phyloP scores from a whole-genome alignment of 1,140 invertebrate species.

The Drosophila micromelanica region DNA sequence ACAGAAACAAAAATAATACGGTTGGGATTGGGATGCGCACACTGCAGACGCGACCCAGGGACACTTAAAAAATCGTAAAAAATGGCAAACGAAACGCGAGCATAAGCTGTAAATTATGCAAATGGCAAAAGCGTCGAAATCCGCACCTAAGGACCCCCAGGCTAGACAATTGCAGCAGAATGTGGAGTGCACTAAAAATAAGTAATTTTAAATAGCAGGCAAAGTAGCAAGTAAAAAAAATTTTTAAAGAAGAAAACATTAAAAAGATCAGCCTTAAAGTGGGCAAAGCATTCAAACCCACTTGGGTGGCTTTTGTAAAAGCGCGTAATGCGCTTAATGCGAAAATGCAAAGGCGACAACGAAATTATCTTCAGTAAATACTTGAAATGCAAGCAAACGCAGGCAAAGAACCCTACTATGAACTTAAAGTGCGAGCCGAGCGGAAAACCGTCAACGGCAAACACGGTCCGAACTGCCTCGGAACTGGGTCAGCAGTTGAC shows the following conservation, averaged over 20 bases:
- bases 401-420: constrained; percentile 16
- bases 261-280: constrained; percentile 20
- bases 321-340: constrained; percentile 77
- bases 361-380: constrained; percentile 76
- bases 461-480: constrained; percentile 8
- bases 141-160: constrained; percentile 66
- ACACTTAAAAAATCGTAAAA: constrained; percentile 76
- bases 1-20: constrained; percentile 15
- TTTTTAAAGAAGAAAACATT: constrained; percentile 3
- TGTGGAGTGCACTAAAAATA: constrained; percentile 58
- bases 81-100: constrained; percentile 24
- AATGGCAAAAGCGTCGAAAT: constrained; percentile 68
- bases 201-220: constrained; percentile 58
- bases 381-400: constrained; percentile 57
- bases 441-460: constrained; percentile 24
- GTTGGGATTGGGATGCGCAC: constrained; percentile 5
- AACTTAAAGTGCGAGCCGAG: constrained; percentile 10
- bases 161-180: constrained; percentile 66
- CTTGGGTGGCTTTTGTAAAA: constrained; percentile 53
- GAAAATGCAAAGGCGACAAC: constrained; percentile 77
- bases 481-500: constrained; percentile 65
- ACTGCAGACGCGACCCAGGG: constrained; percentile 25
- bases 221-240: neutral
- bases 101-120: constrained; percentile 69
- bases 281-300: constrained; percentile 53